Evolutionary conservation across 1,140 invertebrate species (phyloP).

Genomic region (Linepithema humile): DNA sequence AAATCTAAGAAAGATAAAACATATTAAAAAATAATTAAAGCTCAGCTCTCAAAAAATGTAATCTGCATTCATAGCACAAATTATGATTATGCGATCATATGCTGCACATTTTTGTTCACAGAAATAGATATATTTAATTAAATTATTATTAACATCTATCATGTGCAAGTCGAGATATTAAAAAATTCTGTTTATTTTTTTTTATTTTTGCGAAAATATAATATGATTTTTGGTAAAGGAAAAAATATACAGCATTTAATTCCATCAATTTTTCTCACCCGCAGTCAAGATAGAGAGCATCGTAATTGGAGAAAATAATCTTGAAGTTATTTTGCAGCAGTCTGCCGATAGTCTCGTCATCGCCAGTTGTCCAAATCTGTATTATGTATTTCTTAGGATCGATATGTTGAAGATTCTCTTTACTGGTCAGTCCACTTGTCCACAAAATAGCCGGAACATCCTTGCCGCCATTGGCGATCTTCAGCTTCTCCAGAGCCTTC

Average conservation of each 20-base stretch:
- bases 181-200: not conserved
- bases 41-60: not conserved
- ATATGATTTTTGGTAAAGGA: not conserved
- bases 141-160: not conserved
- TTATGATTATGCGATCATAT: too few species aligned
- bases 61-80: not conserved
- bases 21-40: not conserved
- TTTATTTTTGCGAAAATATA: too few species aligned
- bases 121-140: not conserved
- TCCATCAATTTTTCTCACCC: slow-evolving; percentile 84
- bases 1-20: slow-evolving; percentile 76
- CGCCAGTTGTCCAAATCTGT: slow-evolving; percentile 91
- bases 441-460: slow-evolving; percentile 90
- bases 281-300: slow-evolving; percentile 93
- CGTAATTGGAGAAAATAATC: slow-evolving; percentile 93
- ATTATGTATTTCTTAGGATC: slow-evolving; percentile 91
- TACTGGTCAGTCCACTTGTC: slow-evolving; percentile 91
- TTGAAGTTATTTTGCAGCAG: slow-evolving; percentile 89
- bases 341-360: slow-evolving; percentile 87
- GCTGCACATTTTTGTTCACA: not conserved
- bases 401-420: slow-evolving; percentile 88
- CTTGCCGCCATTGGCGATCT: slow-evolving; percentile 84
- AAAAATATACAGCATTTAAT: not conserved
- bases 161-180: not conserved
- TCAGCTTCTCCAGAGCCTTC: slow-evolving; percentile 85